phyloP scores from a whole-genome alignment of 2,113 vertebrate genomes.

The Heterotilapia buettikoferi region DNA sequence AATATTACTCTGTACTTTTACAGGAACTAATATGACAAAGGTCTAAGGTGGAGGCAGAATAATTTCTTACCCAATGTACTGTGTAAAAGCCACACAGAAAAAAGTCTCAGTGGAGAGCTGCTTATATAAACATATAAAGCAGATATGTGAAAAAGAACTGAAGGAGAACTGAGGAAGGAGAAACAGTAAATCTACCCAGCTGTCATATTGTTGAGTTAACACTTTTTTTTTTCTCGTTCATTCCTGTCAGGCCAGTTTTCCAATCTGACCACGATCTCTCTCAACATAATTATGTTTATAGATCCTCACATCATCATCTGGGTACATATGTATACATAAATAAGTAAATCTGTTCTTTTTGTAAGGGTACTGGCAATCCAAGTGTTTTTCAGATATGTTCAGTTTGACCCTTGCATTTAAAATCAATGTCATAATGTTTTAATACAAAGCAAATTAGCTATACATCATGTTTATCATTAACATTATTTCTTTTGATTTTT shows the following conservation, averaged over 20 bases:
- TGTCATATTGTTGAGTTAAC: not conserved
- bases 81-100: not conserved
- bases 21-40: not conserved
- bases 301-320: not conserved
- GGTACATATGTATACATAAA: not conserved
- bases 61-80: not conserved
- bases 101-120: not conserved
- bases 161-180: not conserved
- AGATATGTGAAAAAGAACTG: not conserved
- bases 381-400: not conserved
- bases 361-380: not conserved
- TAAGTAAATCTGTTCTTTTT: not conserved
- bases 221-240: not conserved
- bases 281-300: not conserved
- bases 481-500: not conserved
- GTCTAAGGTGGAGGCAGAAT: not conserved
- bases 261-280: not conserved
- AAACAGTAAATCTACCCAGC: not conserved
- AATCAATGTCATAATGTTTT: not conserved
- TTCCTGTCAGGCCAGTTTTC: not conserved
- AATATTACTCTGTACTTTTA: not conserved
- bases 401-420: not conserved
- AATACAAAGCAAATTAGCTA: not conserved
- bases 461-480: not conserved
- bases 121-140: not conserved